phyloP scores from a whole-genome alignment of 1,140 invertebrate genomes.

The Listronotus oregonensis region DNA sequence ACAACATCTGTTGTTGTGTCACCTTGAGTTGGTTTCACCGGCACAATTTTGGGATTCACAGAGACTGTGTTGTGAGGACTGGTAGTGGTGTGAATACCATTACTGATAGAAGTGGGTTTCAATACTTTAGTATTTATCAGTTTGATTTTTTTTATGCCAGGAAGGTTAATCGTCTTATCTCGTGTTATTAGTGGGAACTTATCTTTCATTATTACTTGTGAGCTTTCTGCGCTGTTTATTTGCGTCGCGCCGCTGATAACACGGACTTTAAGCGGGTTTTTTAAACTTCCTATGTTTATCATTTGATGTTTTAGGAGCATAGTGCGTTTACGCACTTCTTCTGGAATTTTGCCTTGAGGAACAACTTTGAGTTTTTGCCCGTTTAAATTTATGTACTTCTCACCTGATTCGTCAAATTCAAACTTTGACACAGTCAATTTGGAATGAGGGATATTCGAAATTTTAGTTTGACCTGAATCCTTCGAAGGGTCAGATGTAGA shows the following conservation, averaged over 20 bases:
- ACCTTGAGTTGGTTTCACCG: neutral
- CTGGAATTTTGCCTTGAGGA: constrained; percentile 12
- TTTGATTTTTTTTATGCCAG: constrained; percentile 6
- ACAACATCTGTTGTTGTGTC: neutral
- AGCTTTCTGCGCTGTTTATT: neutral
- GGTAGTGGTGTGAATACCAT: neutral
- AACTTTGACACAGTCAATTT: constrained; percentile 1
- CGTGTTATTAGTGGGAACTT: constrained; percentile 2
- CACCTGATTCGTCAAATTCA: constrained; percentile 25
- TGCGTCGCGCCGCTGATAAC: constrained; percentile 16
- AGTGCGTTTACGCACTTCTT: constrained; percentile 19
- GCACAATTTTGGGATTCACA: constrained; percentile 15
- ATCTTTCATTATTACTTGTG: neutral
- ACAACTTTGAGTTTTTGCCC: constrained; percentile 38
- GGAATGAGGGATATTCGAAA: neutral
- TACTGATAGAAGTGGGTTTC: neutral
- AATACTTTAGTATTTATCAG: constrained; percentile 7
- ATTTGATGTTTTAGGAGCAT: constrained; percentile 23
- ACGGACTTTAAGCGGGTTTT: constrained; percentile 17
- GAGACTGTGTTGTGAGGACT: neutral
- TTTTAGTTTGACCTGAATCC: neutral
- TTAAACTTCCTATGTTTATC: constrained; percentile 6
- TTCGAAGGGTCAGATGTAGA: neutral
- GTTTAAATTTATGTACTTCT: constrained; percentile 37
- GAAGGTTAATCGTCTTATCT: neutral